Base-by-base conservation (phyloP, 2,113 vertebrate genomes). In the Paracyprichromis sp. region DNA sequence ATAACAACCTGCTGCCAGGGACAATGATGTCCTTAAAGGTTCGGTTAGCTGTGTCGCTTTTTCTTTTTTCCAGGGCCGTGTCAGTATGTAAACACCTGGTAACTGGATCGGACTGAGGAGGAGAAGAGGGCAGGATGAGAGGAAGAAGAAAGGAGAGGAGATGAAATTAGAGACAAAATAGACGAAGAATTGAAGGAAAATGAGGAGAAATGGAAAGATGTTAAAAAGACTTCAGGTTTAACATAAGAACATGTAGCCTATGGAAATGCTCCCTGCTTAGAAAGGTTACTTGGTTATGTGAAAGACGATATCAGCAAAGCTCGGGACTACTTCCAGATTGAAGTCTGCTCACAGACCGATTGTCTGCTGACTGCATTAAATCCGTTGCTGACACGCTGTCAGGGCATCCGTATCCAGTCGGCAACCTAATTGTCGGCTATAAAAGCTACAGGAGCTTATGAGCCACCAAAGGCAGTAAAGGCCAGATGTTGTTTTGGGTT, bases 1-100 rank as follows among this genome's bases (percentile, higher is more conserved):
- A 43, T 85, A 89, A 38, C 84, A 73, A 92, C 92, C 82, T 56
- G 84, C 82, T 88, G 71, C 43, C 24, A 50, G 4, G 63, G 52
- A 40, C 71, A 38, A 63, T 17, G 59, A 7, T 6, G 17, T 83
- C n/a, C 61, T 69, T 57, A 83, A 84, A 85, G 80, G 52, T 38
- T 73, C 3, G 21, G 34, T 24, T 54, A 80, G 16, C 24, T 2
- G 14, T 10, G 21, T 21, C 21, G 0, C 17, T 38, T 59, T 69
- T 43, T 56, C 11, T 56, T 26, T 26, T 34, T 84, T 36, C 29
- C 56, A 54, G 45, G 29, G 24, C 31, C 45, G 2, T 61, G 4
- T 83, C 61, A 34, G 21, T 3, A n/a, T 73, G 73, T 82, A 73
- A 83, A 31, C 80, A 84, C 88, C 73, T 24, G 61, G 24, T 45